These are phyloP conservation scores for Crocidura indochinensis DNA, from an alignment of 2,797 vertebrate genomes.

Conservation along the genomic window DNA sequence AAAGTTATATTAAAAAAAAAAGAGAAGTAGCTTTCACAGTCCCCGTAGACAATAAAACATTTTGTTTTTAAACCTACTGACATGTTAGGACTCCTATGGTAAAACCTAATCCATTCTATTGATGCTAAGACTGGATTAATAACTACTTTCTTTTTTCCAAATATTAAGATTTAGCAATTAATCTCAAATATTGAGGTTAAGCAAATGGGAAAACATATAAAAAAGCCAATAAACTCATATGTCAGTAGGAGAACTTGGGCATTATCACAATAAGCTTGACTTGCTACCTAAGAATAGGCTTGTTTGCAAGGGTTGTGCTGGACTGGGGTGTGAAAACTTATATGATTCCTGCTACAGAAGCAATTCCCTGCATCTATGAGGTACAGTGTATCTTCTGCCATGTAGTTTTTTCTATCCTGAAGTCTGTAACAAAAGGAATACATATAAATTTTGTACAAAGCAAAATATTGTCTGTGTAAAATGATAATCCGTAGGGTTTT, in stretches of 20 bases:
- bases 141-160: not conserved
- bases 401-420: not conserved
- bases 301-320: not conserved
- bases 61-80: not conserved
- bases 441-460: too few relatives aligned
- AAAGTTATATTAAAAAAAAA: too few relatives aligned
- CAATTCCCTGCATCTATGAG: not conserved
- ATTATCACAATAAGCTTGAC: too few relatives aligned
- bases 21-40: not conserved
- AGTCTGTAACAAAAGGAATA: not conserved
- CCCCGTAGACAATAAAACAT: not conserved
- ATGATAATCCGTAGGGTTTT: too few relatives aligned
- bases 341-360: not conserved
- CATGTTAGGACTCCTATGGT: not conserved
- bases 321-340: not conserved
- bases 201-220: not conserved
- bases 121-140: not conserved
- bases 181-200: not conserved
- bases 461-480: too few relatives aligned
- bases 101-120: slow-evolving; percentile 5
- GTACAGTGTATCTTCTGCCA: not conserved
- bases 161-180: slow-evolving; percentile 12
- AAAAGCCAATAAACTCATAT: slow-evolving; percentile 10
- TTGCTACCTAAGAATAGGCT: not conserved
- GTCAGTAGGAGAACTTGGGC: not conserved